Percentiles rank a stretch among this genome's conserved stretches.
These are phyloP conservation scores for Myzus persicae DNA, from an alignment of 1,140 invertebrate species.

Conservation along the genomic window DNA sequence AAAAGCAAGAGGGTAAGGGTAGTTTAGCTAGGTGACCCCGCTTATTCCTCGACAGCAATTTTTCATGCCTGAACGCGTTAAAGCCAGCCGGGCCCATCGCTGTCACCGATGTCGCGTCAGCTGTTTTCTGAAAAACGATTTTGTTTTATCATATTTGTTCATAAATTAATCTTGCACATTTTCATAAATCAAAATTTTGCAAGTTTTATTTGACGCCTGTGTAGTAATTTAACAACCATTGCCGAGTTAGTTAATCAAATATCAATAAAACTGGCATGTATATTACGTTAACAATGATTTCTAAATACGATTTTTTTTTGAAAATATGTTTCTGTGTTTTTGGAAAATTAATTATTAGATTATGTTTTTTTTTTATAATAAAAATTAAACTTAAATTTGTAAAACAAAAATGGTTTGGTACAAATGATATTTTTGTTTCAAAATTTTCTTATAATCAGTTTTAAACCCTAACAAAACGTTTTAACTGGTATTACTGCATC, in stretches of 20 bases:
- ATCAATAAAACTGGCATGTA: not conserved
- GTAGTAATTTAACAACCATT: not conserved
- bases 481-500: too few relatives aligned
- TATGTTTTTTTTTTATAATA: too few relatives aligned
- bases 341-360: too few relatives aligned
- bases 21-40: not conserved
- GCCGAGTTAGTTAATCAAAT: not conserved
- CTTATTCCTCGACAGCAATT: not conserved
- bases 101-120: not conserved
- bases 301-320: too few relatives aligned
- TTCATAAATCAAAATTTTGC: not conserved
- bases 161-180: not conserved
- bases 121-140: slow-evolving; percentile 1
- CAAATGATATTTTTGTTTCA: too few relatives aligned
- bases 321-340: too few relatives aligned
- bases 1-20: not conserved
- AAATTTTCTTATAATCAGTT: too few relatives aligned
- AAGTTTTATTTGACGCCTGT: not conserved
- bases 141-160: not conserved
- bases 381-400: too few relatives aligned
- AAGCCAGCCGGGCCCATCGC: not conserved
- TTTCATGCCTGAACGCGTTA: not conserved
- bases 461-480: too few relatives aligned
- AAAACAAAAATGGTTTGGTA: too few relatives aligned
- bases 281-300: too few relatives aligned